Percentiles rank a stretch among this genome's conserved stretches.
Evolutionary conservation across 2,113 vertebrate species (phyloP).

Genomic region (Lipophrys pholis): DNA sequence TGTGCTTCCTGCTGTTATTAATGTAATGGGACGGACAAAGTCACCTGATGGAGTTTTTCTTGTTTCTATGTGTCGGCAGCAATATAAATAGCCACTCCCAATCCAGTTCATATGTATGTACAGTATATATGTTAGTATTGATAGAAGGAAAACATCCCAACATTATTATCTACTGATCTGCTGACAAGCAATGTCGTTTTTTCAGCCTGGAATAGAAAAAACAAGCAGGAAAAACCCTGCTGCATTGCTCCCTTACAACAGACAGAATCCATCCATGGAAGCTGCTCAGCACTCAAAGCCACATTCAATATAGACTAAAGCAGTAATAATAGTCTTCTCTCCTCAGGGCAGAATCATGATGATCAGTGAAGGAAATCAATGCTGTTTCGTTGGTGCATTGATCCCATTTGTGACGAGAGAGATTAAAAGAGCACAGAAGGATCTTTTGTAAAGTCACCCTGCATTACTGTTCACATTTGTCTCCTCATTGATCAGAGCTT

Average conservation of each 20-base stretch:
- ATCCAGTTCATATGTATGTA: background rate
- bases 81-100: background rate
- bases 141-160: background rate
- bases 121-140: background rate
- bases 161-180: background rate
- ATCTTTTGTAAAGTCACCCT: conserved; percentile 58
- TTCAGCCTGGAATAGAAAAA: background rate
- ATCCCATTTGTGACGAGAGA: conserved; percentile 60
- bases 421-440: conserved; percentile 50
- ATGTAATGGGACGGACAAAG: conserved; percentile 41
- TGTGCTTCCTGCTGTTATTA: conserved; percentile 45
- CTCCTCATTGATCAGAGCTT: conserved; percentile 56
- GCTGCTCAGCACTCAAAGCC: conserved; percentile 5
- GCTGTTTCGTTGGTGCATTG: conserved; percentile 71
- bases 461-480: conserved; percentile 59
- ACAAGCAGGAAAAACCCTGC: conserved; percentile 4
- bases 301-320: conserved; percentile 18
- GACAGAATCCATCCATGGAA: background rate
- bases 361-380: conserved; percentile 69
- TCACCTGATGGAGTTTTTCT: background rate
- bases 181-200: background rate
- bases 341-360: conserved; percentile 49
- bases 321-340: conserved; percentile 36
- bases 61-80: conserved; percentile 9
- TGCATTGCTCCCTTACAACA: background rate